Percentiles rank a stretch among this genome's conserved stretches.
Evolutionary conservation across 2,888 invertebrate species (phyloP).

Genomic region (Latheticus oryzae): DNA sequence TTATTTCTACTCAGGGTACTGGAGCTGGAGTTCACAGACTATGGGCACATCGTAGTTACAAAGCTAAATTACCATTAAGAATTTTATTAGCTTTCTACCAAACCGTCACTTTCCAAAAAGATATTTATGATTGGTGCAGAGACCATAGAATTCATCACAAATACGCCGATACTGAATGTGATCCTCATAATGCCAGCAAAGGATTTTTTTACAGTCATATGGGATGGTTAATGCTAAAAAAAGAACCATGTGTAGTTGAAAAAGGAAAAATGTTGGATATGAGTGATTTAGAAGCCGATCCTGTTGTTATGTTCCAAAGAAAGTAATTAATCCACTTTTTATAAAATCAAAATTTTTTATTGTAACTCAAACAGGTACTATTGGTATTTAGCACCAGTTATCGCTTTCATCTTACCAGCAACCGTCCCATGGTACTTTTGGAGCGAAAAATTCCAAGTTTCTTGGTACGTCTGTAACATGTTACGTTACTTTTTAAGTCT

Average conservation of each 20-base stretch:
- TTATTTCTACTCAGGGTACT: conserved; percentile 22
- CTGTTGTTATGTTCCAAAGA: conserved; percentile 85
- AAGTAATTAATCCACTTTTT: too few species aligned
- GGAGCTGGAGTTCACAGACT: conserved; percentile 88
- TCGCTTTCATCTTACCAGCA: conserved; percentile 86
- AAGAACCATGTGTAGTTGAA: conserved; percentile 87
- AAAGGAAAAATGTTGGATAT: conserved; percentile 88
- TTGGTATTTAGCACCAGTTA: conserved; percentile 76
- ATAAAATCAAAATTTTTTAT: conserved; percentile 47
- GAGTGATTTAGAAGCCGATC: conserved; percentile 86
- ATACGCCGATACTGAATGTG: conserved; percentile 89
- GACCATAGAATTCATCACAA: conserved; percentile 91
- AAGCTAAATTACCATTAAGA: conserved; percentile 84
- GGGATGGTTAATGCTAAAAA: conserved; percentile 90
- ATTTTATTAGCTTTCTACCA: conserved; percentile 83
- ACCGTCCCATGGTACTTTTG: conserved; percentile 80
- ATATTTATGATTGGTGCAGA: conserved; percentile 88
- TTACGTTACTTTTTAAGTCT: conserved; percentile 84
- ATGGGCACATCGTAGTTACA: conserved; percentile 90
- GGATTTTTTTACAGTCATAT: conserved; percentile 96
- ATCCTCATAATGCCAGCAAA: conserved; percentile 87
- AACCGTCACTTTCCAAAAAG: conserved; percentile 89
- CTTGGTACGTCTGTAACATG: conserved; percentile 77
- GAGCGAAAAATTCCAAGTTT: conserved; percentile 75
- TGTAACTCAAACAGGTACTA: conserved; percentile 68